Conservation (phyloP, 2,113 vertebrate species). For the Spea multiplicata region DNA sequence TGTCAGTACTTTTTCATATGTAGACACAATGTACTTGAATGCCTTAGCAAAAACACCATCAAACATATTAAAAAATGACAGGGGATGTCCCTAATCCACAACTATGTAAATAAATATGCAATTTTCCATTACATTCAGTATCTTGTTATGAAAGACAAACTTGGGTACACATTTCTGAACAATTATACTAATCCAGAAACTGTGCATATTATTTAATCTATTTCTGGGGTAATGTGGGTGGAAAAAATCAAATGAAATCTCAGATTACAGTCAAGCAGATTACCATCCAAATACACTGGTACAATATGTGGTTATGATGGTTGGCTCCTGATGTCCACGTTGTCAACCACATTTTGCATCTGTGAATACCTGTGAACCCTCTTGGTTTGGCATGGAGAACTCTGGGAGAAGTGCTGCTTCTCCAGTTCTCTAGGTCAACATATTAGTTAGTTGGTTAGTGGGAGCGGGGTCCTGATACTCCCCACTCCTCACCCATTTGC, state of each 20-base stretch:
- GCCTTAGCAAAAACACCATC: slow-evolving; percentile 8
- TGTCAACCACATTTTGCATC: too few species aligned
- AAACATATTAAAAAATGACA: slow-evolving; percentile 7
- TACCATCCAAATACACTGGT: background rate
- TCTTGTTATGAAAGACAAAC: slow-evolving; percentile 8
- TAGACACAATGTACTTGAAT: slow-evolving; percentile 20
- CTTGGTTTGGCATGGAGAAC: too few species aligned
- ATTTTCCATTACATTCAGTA: slow-evolving; percentile 28
- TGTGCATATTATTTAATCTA: background rate
- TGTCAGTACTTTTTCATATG: slow-evolving; percentile 3
- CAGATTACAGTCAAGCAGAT: background rate
- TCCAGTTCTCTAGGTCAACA: too few species aligned
- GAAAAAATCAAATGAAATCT: slow-evolving; percentile 2
- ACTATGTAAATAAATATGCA: slow-evolving; percentile 28
- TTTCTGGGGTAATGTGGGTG: background rate
- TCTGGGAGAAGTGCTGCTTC: too few species aligned
- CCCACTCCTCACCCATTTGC: too few species aligned
- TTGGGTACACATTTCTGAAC: background rate
- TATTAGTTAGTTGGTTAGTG: too few species aligned
- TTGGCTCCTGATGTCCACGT: too few species aligned
- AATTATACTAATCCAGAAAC: slow-evolving; percentile 15
- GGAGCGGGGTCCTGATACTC: too few species aligned
- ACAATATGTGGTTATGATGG: too few species aligned
- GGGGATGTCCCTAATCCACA: slow-evolving; percentile 32
- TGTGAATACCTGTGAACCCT: too few species aligned